Conservation (phyloP, 2,797 vertebrate genomes). For the Sparidentex hasta region DNA sequence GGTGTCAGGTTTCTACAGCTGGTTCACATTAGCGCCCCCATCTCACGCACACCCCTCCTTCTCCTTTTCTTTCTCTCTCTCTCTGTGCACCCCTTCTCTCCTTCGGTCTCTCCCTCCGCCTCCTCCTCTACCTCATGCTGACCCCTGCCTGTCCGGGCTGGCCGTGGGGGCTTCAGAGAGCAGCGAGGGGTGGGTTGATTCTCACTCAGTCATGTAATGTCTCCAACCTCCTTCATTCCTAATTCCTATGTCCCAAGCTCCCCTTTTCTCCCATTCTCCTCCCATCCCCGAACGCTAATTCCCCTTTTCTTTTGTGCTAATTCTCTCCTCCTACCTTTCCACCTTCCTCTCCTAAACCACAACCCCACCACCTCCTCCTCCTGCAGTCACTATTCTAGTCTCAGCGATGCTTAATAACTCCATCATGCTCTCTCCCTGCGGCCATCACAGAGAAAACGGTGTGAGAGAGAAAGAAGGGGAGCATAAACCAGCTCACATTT, state of each 20-base stretch:
- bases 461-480: constrained; percentile 56
- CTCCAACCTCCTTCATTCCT: constrained; percentile 42
- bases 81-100: constrained; percentile 48
- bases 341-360: constrained; percentile 40
- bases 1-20: constrained; percentile 90
- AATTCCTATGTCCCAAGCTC: constrained; percentile 39
- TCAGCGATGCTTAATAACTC: constrained; percentile 81
- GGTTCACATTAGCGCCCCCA: constrained; percentile 86
- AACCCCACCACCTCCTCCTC: constrained; percentile 33
- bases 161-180: constrained; percentile 65
- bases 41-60: constrained; percentile 54
- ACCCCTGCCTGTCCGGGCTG: constrained; percentile 76
- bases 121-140: constrained; percentile 76
- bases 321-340: constrained; percentile 47
- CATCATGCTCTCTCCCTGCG: constrained; percentile 79
- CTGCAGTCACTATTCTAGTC: constrained; percentile 59
- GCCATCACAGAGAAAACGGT: constrained; percentile 61
- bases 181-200: constrained; percentile 50
- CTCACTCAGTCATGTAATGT: constrained; percentile 66
- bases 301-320: constrained; percentile 33
- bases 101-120: constrained; percentile 43
- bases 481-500: constrained; percentile 83
- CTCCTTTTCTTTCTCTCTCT: constrained; percentile 16
- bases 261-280: constrained; percentile 11
- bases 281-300: constrained; percentile 25